Conservation (phyloP, 1,140 invertebrate species). For the Drusus annulatus region DNA sequence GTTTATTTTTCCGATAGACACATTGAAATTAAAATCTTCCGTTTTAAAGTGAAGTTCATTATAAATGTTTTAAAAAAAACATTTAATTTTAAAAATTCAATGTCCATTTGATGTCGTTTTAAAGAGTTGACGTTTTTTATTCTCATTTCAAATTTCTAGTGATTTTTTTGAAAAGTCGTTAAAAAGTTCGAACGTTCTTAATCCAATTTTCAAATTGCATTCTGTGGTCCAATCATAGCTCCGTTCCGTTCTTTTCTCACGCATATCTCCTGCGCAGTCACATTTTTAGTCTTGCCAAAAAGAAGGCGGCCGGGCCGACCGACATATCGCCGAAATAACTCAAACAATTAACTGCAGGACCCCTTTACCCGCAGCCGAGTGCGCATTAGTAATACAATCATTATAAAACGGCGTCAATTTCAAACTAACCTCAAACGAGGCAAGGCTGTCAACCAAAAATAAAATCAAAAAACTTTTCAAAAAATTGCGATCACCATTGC, state of each 20-base stretch:
- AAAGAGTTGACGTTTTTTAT: too few species aligned
- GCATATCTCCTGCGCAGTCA: constrained; percentile 7
- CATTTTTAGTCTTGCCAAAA: constrained; percentile 7
- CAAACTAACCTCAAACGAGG: not conserved
- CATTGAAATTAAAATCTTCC: too few species aligned
- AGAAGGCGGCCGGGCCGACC: constrained; percentile 5
- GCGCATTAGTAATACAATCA: not conserved
- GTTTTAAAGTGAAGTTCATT: too few species aligned
- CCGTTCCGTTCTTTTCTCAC: constrained; percentile 3
- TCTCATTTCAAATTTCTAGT: too few species aligned
- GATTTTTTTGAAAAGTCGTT: too few species aligned
- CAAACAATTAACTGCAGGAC: constrained; percentile 19
- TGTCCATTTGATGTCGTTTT: too few species aligned
- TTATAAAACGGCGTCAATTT: constrained; percentile 26
- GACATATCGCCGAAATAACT: constrained; percentile 26
- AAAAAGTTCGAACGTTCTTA: not conserved
- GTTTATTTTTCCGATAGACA: too few species aligned
- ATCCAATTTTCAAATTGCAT: not conserved
- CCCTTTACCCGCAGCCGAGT: constrained; percentile 5
- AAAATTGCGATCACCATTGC: too few species aligned
- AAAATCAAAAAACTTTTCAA: too few species aligned
- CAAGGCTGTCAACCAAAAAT: too few species aligned
- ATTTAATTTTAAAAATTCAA: too few species aligned
- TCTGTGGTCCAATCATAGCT: not conserved
- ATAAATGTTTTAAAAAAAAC: too few species aligned